Base-by-base conservation (phyloP, 2,113 vertebrate genomes). In the Pseudolaguvia tuberculata region DNA sequence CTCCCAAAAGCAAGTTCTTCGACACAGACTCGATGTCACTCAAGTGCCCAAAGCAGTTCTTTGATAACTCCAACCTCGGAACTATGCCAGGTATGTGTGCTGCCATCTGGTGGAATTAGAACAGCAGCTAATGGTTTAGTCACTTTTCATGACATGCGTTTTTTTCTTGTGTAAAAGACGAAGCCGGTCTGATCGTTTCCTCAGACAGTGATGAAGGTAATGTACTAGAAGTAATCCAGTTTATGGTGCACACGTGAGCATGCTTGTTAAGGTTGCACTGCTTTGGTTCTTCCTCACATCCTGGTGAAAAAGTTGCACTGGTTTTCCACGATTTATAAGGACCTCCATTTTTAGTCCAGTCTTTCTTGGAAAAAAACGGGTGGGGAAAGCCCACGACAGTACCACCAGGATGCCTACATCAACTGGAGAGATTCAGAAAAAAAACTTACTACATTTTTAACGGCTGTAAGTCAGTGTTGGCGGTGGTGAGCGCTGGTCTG, bases 31-130 rank as follows among this genome's bases (percentile, higher is more conserved):
- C 84, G 0, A 35, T 88, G 0, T 66, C 73, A 1, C 73, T 76
- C 63, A 68, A 25, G 52, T 69, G 75, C 48, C 86, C 89, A 59
- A 88, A 69, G 21, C 86, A 85, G 73, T 92, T 91, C 83, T 92
- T 91, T 10, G 89, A 92, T 55, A 90, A 92, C 83, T 89, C 89
- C 14, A 51, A 8, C 25, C 88, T 92, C 0, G 88, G 87, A 15
- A 81, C 73, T 5, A 13, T 79, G 59, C 75, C 88, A 84, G 90
- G 90, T 92, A 76, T 47, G n/a, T 29, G 10, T 13, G 7, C n/a
- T 39, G 71, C 18, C 1, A 31, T 13, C 0, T 25, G 3, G 11
- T 11, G 4, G n/a, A 2, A 8, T 29, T 61, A 4, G 45, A 14
- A 65, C 21, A 42, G 14, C 35, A 1, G 31, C 25, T 0, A 10